Percentiles rank a stretch among this genome's conserved stretches.
phyloP scores from a whole-genome alignment of 1,140 invertebrate species.

The Diachasma alloeum region DNA sequence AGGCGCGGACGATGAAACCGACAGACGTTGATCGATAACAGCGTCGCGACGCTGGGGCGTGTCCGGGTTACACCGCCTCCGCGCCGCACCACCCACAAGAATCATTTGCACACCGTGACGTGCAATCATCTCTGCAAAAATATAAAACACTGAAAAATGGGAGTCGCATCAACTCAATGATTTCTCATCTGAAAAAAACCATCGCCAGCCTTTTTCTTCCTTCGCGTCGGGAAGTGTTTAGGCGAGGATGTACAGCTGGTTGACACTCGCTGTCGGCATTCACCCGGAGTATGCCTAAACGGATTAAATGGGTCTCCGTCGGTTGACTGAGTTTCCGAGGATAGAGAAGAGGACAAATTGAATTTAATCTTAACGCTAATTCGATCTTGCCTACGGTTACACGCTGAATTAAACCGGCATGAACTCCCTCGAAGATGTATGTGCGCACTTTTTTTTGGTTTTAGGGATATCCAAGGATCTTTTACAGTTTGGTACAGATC shows the following conservation, averaged over 20 bases:
- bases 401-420: conserved; percentile 50
- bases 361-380: conserved; percentile 59
- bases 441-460: not conserved
- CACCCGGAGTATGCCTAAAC: conserved; percentile 45
- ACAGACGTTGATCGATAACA: conserved; percentile 55
- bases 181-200: not conserved
- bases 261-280: conserved; percentile 35
- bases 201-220: conserved; percentile 22
- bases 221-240: conserved; percentile 9
- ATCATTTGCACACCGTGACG: not conserved
- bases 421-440: not conserved
- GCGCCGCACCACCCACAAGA: conserved; percentile 33
- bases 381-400: conserved; percentile 55
- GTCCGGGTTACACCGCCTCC: conserved; percentile 49
- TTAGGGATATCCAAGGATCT: not conserved
- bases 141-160: not conserved
- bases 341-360: conserved; percentile 42
- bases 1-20: conserved; percentile 28
- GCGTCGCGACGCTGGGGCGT: conserved; percentile 60
- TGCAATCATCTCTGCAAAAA: not conserved
- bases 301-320: conserved; percentile 55
- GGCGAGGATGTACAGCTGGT: not conserved
- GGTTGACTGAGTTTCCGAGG: conserved; percentile 55
- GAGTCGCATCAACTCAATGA: not conserved
- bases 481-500: no score